Base-by-base conservation (phyloP, 2,888 invertebrate species). In the Lasioglossum marginatum region DNA sequence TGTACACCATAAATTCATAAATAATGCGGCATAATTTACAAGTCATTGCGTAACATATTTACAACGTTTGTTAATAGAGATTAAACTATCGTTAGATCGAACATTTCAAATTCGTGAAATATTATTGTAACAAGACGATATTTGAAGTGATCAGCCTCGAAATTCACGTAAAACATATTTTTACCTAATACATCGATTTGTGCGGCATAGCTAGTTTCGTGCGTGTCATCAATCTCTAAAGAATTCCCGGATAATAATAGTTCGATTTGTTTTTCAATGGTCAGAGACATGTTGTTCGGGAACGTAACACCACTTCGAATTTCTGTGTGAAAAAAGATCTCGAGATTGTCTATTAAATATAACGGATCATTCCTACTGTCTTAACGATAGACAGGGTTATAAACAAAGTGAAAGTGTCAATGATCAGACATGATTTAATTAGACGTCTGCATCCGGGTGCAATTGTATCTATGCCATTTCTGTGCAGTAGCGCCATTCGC, bases 181-280 rank as follows among this genome's bases (percentile, higher is more conserved):
- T 93, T 93, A 96, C 96, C 96, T 91, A 97, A 97, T 72, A 97
- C 97, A 88, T 97, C 97, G 95, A 98, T 98, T 95, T 98, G 98
- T 94, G 27, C 77, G 97, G 70, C 80, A 68, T 90, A 83, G 60
- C 5, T 97, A 95, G 98, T 98, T 95, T 98, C 98, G 95, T 98
- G 98, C 90, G 98, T 96, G 92, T 97, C 97, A 88, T 97, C 96
- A 85, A 90, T 88, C 74, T 93, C 97, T 77, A 98, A 95, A 86
- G 97, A 96, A 88, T 96, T 95, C 43, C 97, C 98, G 79, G 96
- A 96, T 78, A 98, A 95, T 87, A 98, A 95, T 91, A 95, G 96
- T 88, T 95, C 95, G 89, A 98, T 95, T 94, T 97, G 96, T 66
- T 96, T 95, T 95, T 97, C 97, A 66, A 97, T 96, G 77, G 95